Evolutionary conservation across 2,888 invertebrate genomes (phyloP).

Genomic region (Pimpla rufipes): DNA sequence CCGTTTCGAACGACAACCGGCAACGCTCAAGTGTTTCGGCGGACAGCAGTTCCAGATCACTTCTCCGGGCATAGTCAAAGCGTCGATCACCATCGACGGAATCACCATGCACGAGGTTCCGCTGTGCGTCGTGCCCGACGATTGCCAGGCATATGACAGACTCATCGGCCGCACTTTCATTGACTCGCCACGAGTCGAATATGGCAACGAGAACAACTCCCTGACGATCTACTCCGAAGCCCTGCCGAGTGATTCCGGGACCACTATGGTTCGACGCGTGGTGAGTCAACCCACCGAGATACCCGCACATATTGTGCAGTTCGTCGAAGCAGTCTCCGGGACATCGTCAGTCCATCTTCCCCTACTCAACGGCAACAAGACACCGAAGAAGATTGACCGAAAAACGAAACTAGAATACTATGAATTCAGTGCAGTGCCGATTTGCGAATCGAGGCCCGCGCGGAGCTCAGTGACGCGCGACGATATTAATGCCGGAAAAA

Average conservation of each 20-base stretch:
- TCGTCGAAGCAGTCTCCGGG: background rate
- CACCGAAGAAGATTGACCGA: background rate
- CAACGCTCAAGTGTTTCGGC: conserved; percentile 27
- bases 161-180: conserved; percentile 46
- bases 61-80: conserved; percentile 29
- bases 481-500: background rate
- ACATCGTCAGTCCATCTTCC: background rate
- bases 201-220: background rate
- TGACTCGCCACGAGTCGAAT: conserved; percentile 21
- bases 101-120: conserved; percentile 7
- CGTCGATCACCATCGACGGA: conserved; percentile 34
- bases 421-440: background rate
- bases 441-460: background rate
- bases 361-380: background rate
- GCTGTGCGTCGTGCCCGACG: too few relatives aligned
- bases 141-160: conserved; percentile 40
- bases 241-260: too few relatives aligned
- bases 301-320: conserved; percentile 6
- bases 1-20: conserved; percentile 9
- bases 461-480: background rate
- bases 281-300: conserved; percentile 6
- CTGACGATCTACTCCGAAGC: conserved; percentile 9
- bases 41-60: background rate
- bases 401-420: conserved; percentile 2
- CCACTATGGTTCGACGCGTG: too few relatives aligned